Evolutionary conservation across 2,113 vertebrate genomes (phyloP), one percentile per base, ranked within the genome.

Genomic region (Perca schrenkii): DNA sequence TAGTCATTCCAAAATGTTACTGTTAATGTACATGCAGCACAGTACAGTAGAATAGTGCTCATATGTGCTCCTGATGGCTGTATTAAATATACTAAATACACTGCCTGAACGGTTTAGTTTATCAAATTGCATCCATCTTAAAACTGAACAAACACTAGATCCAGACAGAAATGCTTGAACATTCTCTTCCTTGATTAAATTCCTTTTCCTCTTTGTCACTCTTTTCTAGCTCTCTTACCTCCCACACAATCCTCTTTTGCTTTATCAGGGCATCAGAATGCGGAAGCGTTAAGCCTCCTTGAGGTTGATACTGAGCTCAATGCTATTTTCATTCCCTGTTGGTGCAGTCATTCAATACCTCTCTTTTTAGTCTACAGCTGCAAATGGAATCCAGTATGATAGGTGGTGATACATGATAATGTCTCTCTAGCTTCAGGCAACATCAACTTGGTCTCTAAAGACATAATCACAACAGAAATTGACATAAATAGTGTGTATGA

Each of bases 261-360:
- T 84, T 89, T 87, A 91, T 92, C 85, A 19, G 74, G 52, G 79
- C 83, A 89, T 89, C 79, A 85, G 52, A 82, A 87, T 88, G 73
- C 57, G 58, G 80, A 90, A 78, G 83, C 54, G 34, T 82, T 82
- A 87, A 92, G 91, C 82, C 80, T 92, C 77, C 90, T 91, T 89
- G 83, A 92, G 79, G 89, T 79, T 88, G 79, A 90, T 87, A 89
- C 81, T 77, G 81, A 90, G 78, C 89, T 85, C 80, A 66, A 43
- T 85, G 78, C 88, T 91, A 85, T 93, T 93, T 93, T 84, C 69
- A 78, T 79, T 89, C 79, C 83, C 70, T 62, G 16, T 49, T 86
- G 85, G 79, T 82, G 74, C 74, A 79, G 88, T 87, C 83, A 88
- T 86, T 83, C 83, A 90, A 85, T 78, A 79, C 79, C 21, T 79